phyloP scores from a whole-genome alignment of 2,797 vertebrate genomes.

The Cirrhinus mrigala region DNA sequence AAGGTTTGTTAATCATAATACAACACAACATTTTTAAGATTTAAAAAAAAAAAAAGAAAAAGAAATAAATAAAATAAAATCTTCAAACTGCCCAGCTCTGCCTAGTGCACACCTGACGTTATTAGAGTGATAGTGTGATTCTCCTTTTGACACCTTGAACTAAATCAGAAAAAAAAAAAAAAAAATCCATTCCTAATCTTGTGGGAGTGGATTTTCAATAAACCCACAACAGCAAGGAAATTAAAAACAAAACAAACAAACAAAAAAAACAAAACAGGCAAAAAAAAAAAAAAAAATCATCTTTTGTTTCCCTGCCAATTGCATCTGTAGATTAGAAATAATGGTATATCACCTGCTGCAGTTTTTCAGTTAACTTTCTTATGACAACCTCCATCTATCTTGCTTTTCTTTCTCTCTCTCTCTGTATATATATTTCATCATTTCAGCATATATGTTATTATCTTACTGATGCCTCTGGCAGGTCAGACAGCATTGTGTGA shows the following conservation, averaged over 20 bases:
- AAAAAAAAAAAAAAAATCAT: background rate
- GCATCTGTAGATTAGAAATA: slow-evolving; percentile 32
- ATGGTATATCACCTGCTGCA: slow-evolving; percentile 18
- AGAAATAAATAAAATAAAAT: too few relatives aligned
- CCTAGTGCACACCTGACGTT: background rate
- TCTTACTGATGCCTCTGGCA: background rate
- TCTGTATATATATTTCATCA: background rate
- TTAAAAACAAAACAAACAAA: background rate
- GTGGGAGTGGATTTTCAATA: background rate
- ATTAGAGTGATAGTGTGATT: background rate
- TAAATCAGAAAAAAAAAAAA: too few relatives aligned
- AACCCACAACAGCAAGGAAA: background rate
- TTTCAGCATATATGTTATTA: slow-evolving; percentile 14
- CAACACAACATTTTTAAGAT: background rate
- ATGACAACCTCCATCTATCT: slow-evolving; percentile 22
- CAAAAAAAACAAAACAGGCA: background rate
- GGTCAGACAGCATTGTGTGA: background rate
- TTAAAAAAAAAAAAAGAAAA: background rate
- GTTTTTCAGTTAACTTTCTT: slow-evolving; percentile 11
- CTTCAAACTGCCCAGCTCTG: background rate
- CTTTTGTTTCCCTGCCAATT: slow-evolving; percentile 30
- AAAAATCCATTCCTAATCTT: too few relatives aligned
- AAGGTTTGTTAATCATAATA: background rate
- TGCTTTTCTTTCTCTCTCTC: background rate
- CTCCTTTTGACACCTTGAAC: background rate